Conservation (phyloP, 2,888 invertebrate species). For the Parnassius mnemosyne region DNA sequence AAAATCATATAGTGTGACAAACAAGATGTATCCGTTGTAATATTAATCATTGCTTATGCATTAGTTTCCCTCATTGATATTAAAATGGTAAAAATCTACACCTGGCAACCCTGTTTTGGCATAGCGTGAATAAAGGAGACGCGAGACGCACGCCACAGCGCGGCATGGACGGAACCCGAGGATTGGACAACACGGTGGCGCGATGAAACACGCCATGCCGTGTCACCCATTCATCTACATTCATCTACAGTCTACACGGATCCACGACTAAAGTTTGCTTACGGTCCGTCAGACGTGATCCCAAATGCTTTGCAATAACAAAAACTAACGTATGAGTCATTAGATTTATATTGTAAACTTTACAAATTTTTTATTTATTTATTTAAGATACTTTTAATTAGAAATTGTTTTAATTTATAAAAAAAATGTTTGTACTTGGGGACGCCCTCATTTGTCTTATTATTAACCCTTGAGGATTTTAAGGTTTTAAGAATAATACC, state of each 20-base stretch:
- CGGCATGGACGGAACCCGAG: slow-evolving; percentile 41
- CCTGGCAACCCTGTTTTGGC: slow-evolving; percentile 12
- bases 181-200: slow-evolving; percentile 71
- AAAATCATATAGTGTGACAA: too few species aligned
- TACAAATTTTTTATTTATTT: too few species aligned
- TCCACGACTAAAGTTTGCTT: slow-evolving; percentile 40
- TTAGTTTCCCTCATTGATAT: too few species aligned
- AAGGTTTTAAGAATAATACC: too few species aligned
- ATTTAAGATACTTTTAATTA: too few species aligned
- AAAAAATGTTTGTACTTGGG: too few species aligned
- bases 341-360: not conserved
- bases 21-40: too few species aligned
- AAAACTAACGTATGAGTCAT: slow-evolving; percentile 30
- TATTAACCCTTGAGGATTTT: too few species aligned
- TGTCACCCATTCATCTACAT: slow-evolving; percentile 56
- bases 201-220: slow-evolving; percentile 58
- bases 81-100: not conserved
- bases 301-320: not conserved
- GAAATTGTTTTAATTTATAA: too few species aligned
- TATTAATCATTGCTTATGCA: too few species aligned
- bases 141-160: slow-evolving; percentile 36
- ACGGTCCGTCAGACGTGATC: slow-evolving; percentile 37
- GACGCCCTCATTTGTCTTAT: too few species aligned
- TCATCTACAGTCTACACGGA: too few species aligned
- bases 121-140: slow-evolving; percentile 32